Percentiles rank a stretch among this genome's conserved stretches.
Evolutionary conservation across 2,113 vertebrate species (phyloP).

Genomic region (Cyprinodon tularosa): DNA sequence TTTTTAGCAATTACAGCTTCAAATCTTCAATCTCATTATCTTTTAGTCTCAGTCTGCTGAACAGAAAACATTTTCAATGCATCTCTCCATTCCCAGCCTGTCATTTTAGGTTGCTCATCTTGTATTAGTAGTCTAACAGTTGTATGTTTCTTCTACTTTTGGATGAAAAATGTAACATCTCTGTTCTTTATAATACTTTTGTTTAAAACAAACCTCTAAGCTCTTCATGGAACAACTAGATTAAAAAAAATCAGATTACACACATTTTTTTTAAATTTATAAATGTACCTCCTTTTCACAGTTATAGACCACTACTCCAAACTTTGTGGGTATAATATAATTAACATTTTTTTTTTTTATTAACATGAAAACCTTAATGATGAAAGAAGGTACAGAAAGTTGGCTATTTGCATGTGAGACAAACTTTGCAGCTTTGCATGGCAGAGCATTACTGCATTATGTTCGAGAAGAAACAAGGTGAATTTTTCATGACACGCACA

Average conservation of each 20-base stretch:
- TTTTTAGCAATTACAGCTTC: too few species aligned
- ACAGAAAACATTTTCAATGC: too few species aligned
- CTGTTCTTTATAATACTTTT: too few species aligned
- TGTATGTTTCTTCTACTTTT: too few species aligned
- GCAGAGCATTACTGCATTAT: constrained; percentile 71
- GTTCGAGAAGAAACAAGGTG: constrained; percentile 59
- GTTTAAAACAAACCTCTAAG: too few species aligned
- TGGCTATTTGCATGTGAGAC: neutral
- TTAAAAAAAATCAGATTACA: neutral
- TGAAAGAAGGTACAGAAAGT: neutral
- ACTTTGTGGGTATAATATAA: neutral
- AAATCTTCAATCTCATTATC: too few species aligned
- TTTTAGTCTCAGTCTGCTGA: too few species aligned
- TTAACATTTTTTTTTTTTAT: neutral
- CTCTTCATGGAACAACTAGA: too few species aligned
- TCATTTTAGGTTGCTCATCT: too few species aligned
- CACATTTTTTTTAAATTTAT: neutral
- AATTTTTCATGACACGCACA: constrained; percentile 69
- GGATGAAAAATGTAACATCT: too few species aligned
- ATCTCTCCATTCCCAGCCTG: too few species aligned
- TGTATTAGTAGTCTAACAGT: too few species aligned
- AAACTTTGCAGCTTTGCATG: constrained; percentile 26
- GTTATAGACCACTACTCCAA: neutral
- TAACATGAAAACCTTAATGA: neutral
- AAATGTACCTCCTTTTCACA: neutral